These are phyloP conservation scores for Anarhynchus alexandrinus DNA, from an alignment of 2,113 vertebrate species.

Conservation along the genomic window DNA sequence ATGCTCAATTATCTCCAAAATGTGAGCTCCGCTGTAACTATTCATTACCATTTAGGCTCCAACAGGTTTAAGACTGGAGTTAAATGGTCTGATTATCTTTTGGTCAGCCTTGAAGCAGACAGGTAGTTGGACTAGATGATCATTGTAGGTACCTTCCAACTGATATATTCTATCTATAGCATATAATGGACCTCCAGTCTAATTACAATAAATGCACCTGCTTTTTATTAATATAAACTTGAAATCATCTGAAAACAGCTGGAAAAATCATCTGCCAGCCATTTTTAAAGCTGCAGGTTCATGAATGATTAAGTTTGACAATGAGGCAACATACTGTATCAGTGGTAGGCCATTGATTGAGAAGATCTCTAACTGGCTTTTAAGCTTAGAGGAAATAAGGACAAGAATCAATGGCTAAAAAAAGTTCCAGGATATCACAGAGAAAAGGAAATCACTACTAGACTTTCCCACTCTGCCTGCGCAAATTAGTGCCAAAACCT, in stretches of 20 bases:
- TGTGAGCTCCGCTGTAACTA: background rate
- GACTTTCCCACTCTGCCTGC: background rate
- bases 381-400: background rate
- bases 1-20: background rate
- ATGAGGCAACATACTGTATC: background rate
- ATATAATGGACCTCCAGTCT: background rate
- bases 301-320: background rate
- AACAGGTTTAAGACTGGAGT: background rate
- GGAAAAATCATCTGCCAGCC: background rate
- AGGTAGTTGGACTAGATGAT: background rate
- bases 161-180: background rate
- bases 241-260: background rate
- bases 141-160: background rate
- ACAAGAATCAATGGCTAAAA: background rate
- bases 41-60: background rate
- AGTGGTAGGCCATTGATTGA: background rate
- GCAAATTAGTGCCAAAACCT: background rate
- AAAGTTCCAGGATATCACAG: background rate
- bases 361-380: background rate
- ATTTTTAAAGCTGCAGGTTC: background rate
- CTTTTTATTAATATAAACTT: background rate
- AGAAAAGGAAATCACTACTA: background rate
- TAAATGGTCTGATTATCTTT: background rate
- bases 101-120: background rate
- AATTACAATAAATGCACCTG: background rate